Evolutionary conservation across 2,888 invertebrate species (phyloP).

Genomic region (Julus scandinavius): DNA sequence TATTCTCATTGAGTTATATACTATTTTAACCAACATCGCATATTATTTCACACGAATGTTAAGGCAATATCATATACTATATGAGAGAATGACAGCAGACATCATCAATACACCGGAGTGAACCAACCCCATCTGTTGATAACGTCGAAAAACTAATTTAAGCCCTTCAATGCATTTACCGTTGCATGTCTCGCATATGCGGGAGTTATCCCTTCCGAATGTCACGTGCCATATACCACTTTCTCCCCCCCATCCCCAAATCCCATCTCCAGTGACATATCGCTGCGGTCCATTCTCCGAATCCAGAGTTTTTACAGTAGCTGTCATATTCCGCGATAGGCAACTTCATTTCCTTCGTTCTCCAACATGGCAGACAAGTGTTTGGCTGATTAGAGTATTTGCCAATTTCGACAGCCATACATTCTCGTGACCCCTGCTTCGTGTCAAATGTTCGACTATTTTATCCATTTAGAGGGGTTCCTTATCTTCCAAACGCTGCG

Average conservation of each 20-base stretch:
- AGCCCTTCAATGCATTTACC: background rate
- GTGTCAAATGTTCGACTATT: slow-evolving; percentile 33
- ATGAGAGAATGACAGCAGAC: background rate
- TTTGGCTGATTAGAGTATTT: slow-evolving; percentile 13
- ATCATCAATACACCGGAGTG: background rate
- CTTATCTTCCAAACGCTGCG: slow-evolving; percentile 12
- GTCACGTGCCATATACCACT: slow-evolving; percentile 1
- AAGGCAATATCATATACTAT: too few relatives aligned
- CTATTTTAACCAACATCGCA: too few relatives aligned
- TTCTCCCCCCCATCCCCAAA: slow-evolving; percentile 3
- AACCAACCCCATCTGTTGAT: slow-evolving; percentile 18
- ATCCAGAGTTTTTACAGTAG: slow-evolving; percentile 27
- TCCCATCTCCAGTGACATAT: slow-evolving; percentile 14
- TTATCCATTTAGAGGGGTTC: slow-evolving; percentile 16
- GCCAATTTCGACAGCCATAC: slow-evolving; percentile 1
- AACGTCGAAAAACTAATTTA: background rate
- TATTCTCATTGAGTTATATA: too few relatives aligned
- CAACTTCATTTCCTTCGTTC: slow-evolving; percentile 12
- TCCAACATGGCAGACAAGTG: slow-evolving; percentile 27
- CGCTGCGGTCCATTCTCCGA: slow-evolving; percentile 13
- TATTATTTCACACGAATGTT: too few relatives aligned
- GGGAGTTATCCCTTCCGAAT: background rate
- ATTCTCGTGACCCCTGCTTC: slow-evolving; percentile 33
- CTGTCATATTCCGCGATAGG: slow-evolving; percentile 14
- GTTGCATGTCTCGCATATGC: too few relatives aligned